phyloP scores from a whole-genome alignment of 2,888 invertebrate genomes.

The Thereva unica region DNA sequence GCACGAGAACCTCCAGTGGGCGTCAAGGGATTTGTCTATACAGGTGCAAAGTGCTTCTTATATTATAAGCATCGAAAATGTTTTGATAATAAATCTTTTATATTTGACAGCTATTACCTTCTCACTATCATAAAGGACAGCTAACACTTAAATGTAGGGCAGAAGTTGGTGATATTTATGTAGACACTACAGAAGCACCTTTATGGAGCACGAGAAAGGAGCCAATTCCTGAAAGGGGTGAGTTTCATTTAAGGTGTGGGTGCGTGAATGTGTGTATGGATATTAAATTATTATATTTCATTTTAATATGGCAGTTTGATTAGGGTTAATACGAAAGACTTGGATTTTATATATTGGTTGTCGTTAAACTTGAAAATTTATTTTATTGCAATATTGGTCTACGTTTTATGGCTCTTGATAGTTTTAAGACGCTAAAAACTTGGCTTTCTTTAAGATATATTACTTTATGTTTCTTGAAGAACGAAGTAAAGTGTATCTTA shows the following conservation, averaged over 20 bases:
- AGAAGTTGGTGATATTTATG: conserved; percentile 46
- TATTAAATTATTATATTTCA: not conserved
- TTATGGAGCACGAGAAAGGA: conserved; percentile 47
- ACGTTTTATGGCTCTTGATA: too few relatives aligned
- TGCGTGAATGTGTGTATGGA: too few relatives aligned
- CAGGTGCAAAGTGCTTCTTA: conserved; percentile 43
- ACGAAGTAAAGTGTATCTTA: too few relatives aligned
- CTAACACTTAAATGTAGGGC: conserved; percentile 47
- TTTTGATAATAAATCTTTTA: conserved; percentile 1
- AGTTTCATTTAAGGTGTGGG: conserved; percentile 21
- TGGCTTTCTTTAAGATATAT: too few relatives aligned
- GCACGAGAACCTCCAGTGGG: conserved; percentile 46
- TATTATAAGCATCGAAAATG: conserved; percentile 10
- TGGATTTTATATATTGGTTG: too few relatives aligned
- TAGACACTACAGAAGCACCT: conserved; percentile 46
- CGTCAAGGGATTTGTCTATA: conserved; percentile 46
- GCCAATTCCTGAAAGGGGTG: conserved; percentile 48
- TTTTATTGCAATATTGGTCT: too few relatives aligned
- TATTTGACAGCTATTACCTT: conserved; percentile 45
- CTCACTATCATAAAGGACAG: conserved; percentile 47
- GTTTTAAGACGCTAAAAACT: too few relatives aligned
- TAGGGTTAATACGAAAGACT: too few relatives aligned
- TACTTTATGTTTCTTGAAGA: too few relatives aligned
- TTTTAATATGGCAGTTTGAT: too few relatives aligned
- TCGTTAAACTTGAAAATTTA: too few relatives aligned